phyloP scores from a whole-genome alignment of 2,888 invertebrate genomes.

The Tipula unca region DNA sequence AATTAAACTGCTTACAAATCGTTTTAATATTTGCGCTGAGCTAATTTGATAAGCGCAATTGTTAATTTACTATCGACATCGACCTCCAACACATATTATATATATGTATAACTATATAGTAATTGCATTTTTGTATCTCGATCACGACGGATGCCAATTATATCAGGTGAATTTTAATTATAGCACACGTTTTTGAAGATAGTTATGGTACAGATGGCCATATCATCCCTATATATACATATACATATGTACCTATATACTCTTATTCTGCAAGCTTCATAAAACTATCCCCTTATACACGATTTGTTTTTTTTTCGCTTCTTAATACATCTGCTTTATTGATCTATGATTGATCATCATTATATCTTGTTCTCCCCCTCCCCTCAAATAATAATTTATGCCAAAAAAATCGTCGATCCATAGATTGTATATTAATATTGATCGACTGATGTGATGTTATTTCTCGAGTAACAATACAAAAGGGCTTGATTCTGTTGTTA shows the following conservation, averaged over 20 bases:
- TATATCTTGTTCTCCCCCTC: background rate
- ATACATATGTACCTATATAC: no score
- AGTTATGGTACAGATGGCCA: background rate
- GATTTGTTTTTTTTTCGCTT: background rate
- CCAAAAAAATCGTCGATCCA: background rate
- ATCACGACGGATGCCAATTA: background rate
- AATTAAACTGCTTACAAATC: no score
- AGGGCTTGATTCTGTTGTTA: background rate
- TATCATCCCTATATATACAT: background rate
- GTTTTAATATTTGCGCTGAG: no score
- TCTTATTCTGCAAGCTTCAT: background rate
- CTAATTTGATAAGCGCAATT: no score
- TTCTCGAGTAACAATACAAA: background rate
- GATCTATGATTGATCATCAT: background rate
- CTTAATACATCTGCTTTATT: background rate
- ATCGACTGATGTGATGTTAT: background rate
- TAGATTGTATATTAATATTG: background rate
- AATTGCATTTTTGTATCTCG: background rate
- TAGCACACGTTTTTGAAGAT: background rate
- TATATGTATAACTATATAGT: no score
- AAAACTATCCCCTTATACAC: background rate
- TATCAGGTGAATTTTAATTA: slow-evolving; percentile 2
- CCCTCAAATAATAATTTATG: background rate
- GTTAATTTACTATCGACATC: no score
- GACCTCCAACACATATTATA: no score